phyloP scores from a whole-genome alignment of 2,888 invertebrate species.

The Osmoderma eremita region DNA sequence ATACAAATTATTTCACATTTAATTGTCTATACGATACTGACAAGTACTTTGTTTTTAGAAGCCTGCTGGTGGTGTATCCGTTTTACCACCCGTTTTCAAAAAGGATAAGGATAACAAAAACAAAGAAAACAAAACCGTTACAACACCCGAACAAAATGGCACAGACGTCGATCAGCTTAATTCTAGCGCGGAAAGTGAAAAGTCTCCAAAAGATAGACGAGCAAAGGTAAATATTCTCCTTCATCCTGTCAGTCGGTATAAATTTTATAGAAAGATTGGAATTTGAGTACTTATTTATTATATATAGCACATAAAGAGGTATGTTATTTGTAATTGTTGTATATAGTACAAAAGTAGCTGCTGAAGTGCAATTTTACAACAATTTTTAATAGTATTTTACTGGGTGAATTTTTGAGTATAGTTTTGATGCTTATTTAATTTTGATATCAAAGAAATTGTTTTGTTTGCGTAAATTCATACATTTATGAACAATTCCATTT shows the following conservation, averaged over 20 bases:
- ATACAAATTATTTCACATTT: background rate
- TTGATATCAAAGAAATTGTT: too few species aligned
- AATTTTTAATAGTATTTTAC: background rate
- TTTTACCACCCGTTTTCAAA: conserved; percentile 76
- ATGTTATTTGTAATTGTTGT: conserved; percentile 23
- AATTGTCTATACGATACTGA: background rate
- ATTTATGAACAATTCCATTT: too few species aligned
- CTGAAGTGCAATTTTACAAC: conserved; percentile 2
- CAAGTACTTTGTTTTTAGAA: conserved; percentile 70
- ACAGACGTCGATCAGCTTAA: conserved; percentile 58
- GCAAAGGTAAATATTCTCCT: conserved; percentile 62
- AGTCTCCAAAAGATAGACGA: conserved; percentile 65
- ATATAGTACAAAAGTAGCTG: conserved; percentile 19
- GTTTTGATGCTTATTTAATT: too few species aligned
- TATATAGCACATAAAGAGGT: conserved; percentile 19
- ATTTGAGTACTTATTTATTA: conserved; percentile 15
- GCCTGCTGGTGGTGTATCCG: conserved; percentile 85
- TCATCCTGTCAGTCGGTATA: conserved; percentile 25
- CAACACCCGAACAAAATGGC: conserved; percentile 61
- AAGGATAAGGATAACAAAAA: conserved; percentile 66
- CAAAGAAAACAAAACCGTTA: conserved; percentile 65
- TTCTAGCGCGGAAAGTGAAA: conserved; percentile 58
- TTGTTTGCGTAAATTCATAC: too few species aligned
- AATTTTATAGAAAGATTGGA: conserved; percentile 21
- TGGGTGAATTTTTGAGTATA: conserved; percentile 21